Percentiles rank a stretch among this genome's conserved stretches.
phyloP scores from a whole-genome alignment of 2,113 vertebrate species.

The Leptosomus discolor region DNA sequence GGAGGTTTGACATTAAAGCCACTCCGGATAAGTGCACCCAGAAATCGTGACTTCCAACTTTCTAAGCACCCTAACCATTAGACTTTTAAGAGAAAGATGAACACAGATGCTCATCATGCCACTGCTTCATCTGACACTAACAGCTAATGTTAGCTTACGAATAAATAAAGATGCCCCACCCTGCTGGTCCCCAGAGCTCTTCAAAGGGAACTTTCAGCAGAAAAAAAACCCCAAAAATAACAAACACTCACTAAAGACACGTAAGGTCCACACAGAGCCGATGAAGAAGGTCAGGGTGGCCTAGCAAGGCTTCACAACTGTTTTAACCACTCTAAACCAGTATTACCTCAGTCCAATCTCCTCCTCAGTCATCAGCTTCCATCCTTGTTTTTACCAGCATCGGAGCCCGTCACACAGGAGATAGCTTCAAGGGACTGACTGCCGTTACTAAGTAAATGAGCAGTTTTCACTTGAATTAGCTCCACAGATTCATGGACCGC shows the following conservation, averaged over 20 bases:
- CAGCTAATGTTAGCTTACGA: not conserved
- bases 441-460: not conserved
- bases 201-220: not conserved
- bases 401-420: fast-evolving
- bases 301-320: not conserved
- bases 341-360: not conserved
- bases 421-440: not conserved
- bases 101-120: not conserved
- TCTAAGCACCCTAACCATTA: not conserved
- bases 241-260: not conserved
- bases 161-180: not conserved
- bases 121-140: not conserved
- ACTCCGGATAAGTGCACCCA: not conserved
- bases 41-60: not conserved
- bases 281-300: not conserved
- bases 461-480: not conserved
- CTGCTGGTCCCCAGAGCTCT: not conserved
- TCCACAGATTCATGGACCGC: fast-evolving
- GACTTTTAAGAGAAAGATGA: not conserved
- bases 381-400: not conserved
- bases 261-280: fast-evolving
- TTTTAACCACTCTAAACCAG: not conserved
- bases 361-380: not conserved
- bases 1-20: not conserved
- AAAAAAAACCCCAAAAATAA: too few species aligned